These are phyloP conservation scores for Aradophagus sp. DNA, from an alignment of 1,140 invertebrate species.

Conservation along the genomic window DNA sequence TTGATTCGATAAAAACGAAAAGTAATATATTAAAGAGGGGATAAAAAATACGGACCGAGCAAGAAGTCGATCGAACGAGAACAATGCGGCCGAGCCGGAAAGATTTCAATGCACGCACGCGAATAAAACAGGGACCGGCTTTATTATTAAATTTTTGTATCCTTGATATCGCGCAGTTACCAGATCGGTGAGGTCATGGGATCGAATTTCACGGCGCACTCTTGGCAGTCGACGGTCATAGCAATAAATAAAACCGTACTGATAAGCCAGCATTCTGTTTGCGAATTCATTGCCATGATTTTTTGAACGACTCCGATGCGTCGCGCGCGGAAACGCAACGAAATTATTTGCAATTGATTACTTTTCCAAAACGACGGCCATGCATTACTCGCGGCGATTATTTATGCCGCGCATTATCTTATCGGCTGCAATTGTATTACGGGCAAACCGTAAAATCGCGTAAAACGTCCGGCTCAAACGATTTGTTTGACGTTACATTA, in stretches of 20 bases:
- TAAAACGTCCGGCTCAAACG: conserved; percentile 3
- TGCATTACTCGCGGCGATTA: conserved; percentile 26
- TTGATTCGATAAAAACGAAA: too few species aligned
- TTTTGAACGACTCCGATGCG: conserved; percentile 51
- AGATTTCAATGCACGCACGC: too few species aligned
- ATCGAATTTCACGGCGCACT: conserved; percentile 54
- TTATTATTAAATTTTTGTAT: conserved; percentile 51
- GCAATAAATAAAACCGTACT: conserved; percentile 65
- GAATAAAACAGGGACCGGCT: too few species aligned
- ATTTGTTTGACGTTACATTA: conserved; percentile 1
- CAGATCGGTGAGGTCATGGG: conserved; percentile 27
- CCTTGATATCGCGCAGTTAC: conserved; percentile 33
- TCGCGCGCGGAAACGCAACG: conserved; percentile 11
- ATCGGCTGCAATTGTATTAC: conserved; percentile 18
- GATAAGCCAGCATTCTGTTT: conserved; percentile 65
- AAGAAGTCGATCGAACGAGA: too few species aligned
- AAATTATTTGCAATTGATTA: conserved; percentile 55
- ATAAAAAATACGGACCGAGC: too few species aligned
- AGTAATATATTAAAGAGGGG: too few species aligned
- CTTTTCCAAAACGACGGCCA: conserved; percentile 33
- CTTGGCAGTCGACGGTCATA: conserved; percentile 54
- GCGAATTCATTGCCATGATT: conserved; percentile 65
- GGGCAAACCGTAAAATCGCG: conserved; percentile 12
- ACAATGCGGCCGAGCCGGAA: too few species aligned
- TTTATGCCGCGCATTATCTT: conserved; percentile 42